Base-by-base conservation (phyloP, 1,140 invertebrate genomes). In the Papilio polytes region DNA sequence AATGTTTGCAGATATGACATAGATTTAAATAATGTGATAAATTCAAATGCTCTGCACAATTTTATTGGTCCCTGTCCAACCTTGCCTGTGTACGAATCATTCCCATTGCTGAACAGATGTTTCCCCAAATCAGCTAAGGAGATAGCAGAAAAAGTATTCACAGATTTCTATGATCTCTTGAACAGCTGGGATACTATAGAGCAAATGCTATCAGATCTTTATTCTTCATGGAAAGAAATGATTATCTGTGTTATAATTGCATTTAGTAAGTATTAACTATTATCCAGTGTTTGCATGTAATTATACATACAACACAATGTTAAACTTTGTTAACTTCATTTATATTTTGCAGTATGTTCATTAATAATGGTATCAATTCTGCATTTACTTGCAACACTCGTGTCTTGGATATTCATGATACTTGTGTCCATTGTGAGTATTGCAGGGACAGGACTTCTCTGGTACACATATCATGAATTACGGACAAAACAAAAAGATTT, bases 101-200 rank as follows among this genome's bases (percentile, higher is more conserved):
- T 95, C 78, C 96, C 98, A n/a, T 96, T 99, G 63, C 91, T 99
- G 76, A 98, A 98, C 92, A 96, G 98, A 41, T 99, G 98, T 93
- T 96, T 99, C 83, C 98, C 98, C 26, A 97, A 96, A 79, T 94
- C 93, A 20, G 91, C 97, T 9, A 96, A 96, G 83, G 96, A 97
- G 76, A 89, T 97, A 1, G 95, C 96, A 6, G 91, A 95, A 80
- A 95, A 96, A 78, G 94, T 97, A 26, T 95, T 97, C 81, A 95
- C 94, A 20, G 97, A 97, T 89, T 96, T 98, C 80, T 98, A 98
- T 95, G 96, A 96, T 10, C 95, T 98, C 82, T 95, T 99, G 10
- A 98, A 98, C 91, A 97, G 97, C 86, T 98, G 98, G 97, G 98
- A 98, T 92, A 96, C 97, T 51, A 96, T 98, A 81, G 97, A 98